A percentile compares a stretch with the other conserved stretches of the same genome.
Conservation (phyloP, 2,113 vertebrate species). For the Hydrochoerus hydrochaeris region DNA sequence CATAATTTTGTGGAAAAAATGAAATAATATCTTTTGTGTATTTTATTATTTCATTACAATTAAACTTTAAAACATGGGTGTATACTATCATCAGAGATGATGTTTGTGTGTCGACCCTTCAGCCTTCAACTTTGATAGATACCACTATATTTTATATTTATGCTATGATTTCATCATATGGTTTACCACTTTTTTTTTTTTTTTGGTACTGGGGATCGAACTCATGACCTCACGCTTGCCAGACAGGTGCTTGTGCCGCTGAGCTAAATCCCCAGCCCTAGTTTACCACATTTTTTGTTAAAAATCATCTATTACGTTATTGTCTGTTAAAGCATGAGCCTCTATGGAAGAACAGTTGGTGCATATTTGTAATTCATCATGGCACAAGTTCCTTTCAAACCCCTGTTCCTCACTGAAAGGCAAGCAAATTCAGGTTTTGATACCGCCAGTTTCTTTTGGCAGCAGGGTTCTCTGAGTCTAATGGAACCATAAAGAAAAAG, state of each 20-base stretch:
- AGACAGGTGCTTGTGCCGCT: too few relatives aligned
- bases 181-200: conserved; percentile 39
- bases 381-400: neutral
- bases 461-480: neutral
- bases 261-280: too few relatives aligned
- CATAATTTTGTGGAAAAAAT: neutral
- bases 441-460: neutral
- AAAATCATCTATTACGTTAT: neutral
- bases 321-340: neutral
- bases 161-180: neutral
- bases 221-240: too few relatives aligned
- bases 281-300: conserved; percentile 21
- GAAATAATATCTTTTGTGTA: conserved; percentile 41
- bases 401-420: neutral
- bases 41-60: conserved; percentile 17
- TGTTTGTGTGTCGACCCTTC: neutral
- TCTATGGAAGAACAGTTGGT: neutral
- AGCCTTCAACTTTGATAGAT: conserved; percentile 30
- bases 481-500: conserved; percentile 19
- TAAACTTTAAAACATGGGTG: neutral
- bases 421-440: neutral
- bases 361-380: neutral
- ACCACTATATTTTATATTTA: conserved; percentile 42
- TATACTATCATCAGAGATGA: neutral
- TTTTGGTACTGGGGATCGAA: too few relatives aligned